phyloP scores from a whole-genome alignment of 2,797 vertebrate genomes.

The Gobionotothen gibberifrons region DNA sequence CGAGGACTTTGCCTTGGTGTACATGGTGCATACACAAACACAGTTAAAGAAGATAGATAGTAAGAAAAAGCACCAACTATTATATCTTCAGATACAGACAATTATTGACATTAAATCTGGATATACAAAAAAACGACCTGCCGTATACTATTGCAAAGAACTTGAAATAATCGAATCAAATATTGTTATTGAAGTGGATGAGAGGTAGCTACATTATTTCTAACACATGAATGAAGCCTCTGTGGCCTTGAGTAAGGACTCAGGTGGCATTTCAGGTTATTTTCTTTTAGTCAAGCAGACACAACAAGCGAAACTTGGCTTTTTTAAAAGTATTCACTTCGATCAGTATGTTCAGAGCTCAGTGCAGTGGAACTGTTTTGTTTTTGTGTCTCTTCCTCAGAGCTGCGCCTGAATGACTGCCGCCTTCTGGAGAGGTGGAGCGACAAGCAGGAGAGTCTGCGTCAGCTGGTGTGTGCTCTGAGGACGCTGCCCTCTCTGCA shows the following conservation, averaged over 20 bases:
- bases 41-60: too few species aligned
- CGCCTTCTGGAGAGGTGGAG: constrained; percentile 89
- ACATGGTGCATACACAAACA: too few species aligned
- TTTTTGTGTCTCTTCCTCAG: constrained; percentile 66
- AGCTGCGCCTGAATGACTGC: constrained; percentile 90
- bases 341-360: neutral
- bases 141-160: too few species aligned
- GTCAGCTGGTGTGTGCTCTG: constrained; percentile 85
- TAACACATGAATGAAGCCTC: neutral
- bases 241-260: neutral
- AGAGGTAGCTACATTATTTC: too few species aligned
- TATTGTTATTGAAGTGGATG: too few species aligned
- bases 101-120: too few species aligned
- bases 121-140: too few species aligned
- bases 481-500: constrained; percentile 86
- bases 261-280: neutral
- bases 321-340: neutral
- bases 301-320: neutral
- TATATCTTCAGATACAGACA: too few species aligned
- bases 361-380: too few species aligned
- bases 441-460: constrained; percentile 79
- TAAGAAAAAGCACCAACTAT: too few species aligned
- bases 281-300: neutral
- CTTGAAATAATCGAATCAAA: too few species aligned
- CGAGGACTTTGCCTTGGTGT: too few species aligned